A percentile compares a stretch with the other conserved stretches of the same genome.
Evolutionary conservation across 2,113 vertebrate genomes (phyloP).

Genomic region (Colossoma macropomum): DNA sequence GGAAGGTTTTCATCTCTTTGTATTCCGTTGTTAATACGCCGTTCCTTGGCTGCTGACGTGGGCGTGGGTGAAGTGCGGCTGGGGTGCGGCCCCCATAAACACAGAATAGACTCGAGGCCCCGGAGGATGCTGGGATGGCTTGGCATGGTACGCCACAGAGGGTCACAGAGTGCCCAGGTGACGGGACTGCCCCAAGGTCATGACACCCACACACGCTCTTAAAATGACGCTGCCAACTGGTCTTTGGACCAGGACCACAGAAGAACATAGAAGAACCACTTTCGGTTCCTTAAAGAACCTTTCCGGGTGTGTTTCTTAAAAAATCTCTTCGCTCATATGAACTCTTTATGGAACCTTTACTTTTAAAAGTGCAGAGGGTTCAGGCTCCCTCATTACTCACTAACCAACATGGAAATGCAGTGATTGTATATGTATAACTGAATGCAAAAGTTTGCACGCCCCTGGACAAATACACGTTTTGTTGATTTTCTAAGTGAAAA

Average conservation of each 20-base stretch:
- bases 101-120: slow-evolving; percentile 51
- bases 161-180: slow-evolving; percentile 5
- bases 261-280: not conserved
- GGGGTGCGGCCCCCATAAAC: slow-evolving; percentile 74
- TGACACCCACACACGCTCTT: not conserved
- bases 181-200: slow-evolving; percentile 4
- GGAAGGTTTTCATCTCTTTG: slow-evolving; percentile 59
- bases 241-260: not conserved
- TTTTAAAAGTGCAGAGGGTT: not conserved
- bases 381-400: not conserved
- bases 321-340: not conserved
- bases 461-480: no score
- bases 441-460: no score
- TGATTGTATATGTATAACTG: no score
- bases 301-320: not conserved
- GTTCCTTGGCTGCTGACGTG: slow-evolving; percentile 64
- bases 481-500: no score
- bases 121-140: slow-evolving; percentile 58
- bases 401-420: not conserved
- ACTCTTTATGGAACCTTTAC: not conserved
- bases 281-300: not conserved
- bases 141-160: not conserved
- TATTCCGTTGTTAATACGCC: slow-evolving; percentile 69
- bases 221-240: not conserved
- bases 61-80: slow-evolving; percentile 62